phyloP scores from a whole-genome alignment of 2,888 invertebrate species.

The Mactromeris polynyma region DNA sequence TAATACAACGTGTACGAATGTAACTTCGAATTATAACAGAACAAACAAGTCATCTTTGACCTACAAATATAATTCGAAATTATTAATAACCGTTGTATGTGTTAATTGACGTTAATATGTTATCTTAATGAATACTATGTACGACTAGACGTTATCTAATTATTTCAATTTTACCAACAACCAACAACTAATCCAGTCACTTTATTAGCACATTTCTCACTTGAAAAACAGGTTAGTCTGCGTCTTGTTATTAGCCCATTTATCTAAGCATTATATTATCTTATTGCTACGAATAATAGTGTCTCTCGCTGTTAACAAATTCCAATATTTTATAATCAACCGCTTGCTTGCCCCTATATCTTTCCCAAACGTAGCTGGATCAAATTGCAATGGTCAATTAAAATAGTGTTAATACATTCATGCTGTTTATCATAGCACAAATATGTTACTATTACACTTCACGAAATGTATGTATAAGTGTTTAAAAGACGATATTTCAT shows the following conservation, averaged over 20 bases:
- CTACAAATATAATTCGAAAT: not conserved
- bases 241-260: constrained; percentile 45
- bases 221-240: constrained; percentile 29
- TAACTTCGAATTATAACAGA: not conserved
- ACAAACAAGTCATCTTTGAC: not conserved
- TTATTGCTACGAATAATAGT: constrained; percentile 16
- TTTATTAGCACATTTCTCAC: not conserved
- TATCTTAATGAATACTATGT: not conserved
- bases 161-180: not conserved
- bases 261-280: constrained; percentile 49
- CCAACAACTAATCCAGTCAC: not conserved
- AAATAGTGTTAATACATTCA: constrained; percentile 37
- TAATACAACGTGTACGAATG: not conserved
- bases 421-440: constrained; percentile 42
- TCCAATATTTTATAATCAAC: constrained; percentile 26
- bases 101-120: not conserved
- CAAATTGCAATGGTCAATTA: constrained; percentile 45
- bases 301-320: constrained; percentile 25
- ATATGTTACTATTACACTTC: constrained; percentile 59
- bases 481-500: constrained; percentile 57
- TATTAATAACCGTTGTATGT: not conserved
- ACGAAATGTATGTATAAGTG: constrained; percentile 55
- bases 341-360: not conserved
- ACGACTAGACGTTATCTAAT: not conserved
- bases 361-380: constrained; percentile 16